Percentiles rank a stretch among this genome's conserved stretches.
phyloP scores from a whole-genome alignment of 2,113 vertebrate genomes.

The Corythornis vintsioides region DNA sequence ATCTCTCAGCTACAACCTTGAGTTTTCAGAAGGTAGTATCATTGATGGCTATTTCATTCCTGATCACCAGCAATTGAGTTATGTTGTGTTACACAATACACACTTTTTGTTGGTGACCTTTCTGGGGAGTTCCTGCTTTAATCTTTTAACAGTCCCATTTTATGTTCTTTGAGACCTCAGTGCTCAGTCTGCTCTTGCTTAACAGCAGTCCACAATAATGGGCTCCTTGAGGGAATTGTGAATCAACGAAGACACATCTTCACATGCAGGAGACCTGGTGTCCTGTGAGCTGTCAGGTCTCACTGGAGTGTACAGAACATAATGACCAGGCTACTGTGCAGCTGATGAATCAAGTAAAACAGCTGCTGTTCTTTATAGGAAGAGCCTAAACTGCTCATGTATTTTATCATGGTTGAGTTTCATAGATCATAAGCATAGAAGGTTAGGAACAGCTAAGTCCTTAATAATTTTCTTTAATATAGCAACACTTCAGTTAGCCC shows the following conservation, averaged over 20 bases:
- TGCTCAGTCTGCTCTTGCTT: neutral
- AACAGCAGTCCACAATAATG: neutral
- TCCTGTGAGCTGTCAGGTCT: neutral
- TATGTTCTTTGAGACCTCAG: neutral
- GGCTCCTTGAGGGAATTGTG: neutral
- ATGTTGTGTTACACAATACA: neutral
- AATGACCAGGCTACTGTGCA: neutral
- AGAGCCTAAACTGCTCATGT: neutral
- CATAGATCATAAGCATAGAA: neutral
- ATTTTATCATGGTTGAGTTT: slow-evolving; percentile 10
- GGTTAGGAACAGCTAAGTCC: neutral
- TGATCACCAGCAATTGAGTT: neutral
- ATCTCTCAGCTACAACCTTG: neutral
- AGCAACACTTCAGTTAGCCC: neutral
- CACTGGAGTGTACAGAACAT: neutral
- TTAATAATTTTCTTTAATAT: neutral
- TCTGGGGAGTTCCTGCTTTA: neutral
- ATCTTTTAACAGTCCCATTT: neutral
- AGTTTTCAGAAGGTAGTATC: neutral
- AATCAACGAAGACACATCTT: neutral
- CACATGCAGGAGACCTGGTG: neutral
- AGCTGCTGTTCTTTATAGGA: neutral
- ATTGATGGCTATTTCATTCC: neutral
- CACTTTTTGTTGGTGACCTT: neutral
- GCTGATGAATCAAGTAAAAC: neutral